phyloP scores from a whole-genome alignment of 2,113 vertebrate species.

The Nyctereutes procyonoides region DNA sequence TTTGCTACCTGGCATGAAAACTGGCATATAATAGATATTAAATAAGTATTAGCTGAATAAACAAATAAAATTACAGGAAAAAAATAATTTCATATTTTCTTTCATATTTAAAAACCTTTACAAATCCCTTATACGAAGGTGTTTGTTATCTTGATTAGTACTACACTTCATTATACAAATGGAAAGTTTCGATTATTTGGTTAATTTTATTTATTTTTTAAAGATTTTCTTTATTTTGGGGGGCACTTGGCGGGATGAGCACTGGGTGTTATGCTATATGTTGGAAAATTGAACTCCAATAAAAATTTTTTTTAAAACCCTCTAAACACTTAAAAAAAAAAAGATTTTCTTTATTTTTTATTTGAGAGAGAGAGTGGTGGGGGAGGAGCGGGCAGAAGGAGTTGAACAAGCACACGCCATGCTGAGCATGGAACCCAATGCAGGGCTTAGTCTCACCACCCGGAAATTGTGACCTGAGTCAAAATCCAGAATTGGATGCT shows the following conservation, averaged over 20 bases:
- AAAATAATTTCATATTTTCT: slow-evolving; percentile 50
- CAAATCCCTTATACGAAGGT: slow-evolving; percentile 17
- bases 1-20: slow-evolving; percentile 23
- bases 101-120: slow-evolving; percentile 44
- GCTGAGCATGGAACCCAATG: neutral
- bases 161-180: slow-evolving; percentile 22
- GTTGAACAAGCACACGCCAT: neutral
- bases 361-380: neutral
- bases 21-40: slow-evolving; percentile 30
- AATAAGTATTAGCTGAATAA: slow-evolving; percentile 43
- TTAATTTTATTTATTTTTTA: slow-evolving; percentile 31
- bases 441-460: neutral
- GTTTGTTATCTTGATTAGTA: slow-evolving; percentile 30
- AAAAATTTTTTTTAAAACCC: too few relatives aligned
- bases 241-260: too few relatives aligned
- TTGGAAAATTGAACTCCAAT: too few relatives aligned
- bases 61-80: neutral
- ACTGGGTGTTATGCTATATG: too few relatives aligned
- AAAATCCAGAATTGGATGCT: neutral
- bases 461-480: neutral
- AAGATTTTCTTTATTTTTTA: neutral
- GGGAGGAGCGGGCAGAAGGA: neutral
- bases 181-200: neutral
- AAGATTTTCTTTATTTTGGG: neutral
- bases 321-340: too few relatives aligned